Evolutionary conservation across 2,888 invertebrate species (phyloP).

Genomic region (Hydrotaea cyrtoneurina): DNA sequence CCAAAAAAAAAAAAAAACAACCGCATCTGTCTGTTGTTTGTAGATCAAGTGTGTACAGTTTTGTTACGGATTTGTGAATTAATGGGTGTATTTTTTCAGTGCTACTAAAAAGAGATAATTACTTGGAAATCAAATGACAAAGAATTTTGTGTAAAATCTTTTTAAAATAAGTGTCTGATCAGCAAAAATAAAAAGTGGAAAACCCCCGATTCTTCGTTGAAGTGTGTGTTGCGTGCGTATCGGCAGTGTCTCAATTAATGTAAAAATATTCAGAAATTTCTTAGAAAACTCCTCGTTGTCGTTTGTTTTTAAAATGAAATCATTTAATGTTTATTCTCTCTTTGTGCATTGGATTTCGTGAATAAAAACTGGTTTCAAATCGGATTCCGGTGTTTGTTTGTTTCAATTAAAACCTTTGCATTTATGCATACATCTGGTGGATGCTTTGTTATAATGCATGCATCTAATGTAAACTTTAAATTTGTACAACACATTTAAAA

Average conservation of each 20-base stretch:
- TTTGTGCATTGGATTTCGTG: conserved; percentile 11
- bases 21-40: conserved; percentile 35
- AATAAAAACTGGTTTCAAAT: neutral
- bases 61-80: conserved; percentile 48
- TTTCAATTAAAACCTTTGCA: neutral
- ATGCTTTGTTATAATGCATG: too few relatives aligned
- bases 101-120: neutral
- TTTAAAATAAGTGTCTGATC: neutral
- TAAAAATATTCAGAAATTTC: conserved; percentile 7
- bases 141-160: neutral
- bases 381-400: conserved; percentile 5
- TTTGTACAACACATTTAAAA: too few relatives aligned
- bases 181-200: neutral
- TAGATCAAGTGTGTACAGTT: conserved; percentile 55
- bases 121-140: neutral
- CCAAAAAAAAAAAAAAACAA: neutral
- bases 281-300: neutral
- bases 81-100: conserved; percentile 47
- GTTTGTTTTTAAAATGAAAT: neutral
- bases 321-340: neutral
- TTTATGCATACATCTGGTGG: too few relatives aligned
- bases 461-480: too few relatives aligned
- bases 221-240: neutral
- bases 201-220: neutral
- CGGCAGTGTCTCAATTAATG: neutral